Base-by-base conservation (phyloP, 2,888 invertebrate species). In the Corbicula japonica region DNA sequence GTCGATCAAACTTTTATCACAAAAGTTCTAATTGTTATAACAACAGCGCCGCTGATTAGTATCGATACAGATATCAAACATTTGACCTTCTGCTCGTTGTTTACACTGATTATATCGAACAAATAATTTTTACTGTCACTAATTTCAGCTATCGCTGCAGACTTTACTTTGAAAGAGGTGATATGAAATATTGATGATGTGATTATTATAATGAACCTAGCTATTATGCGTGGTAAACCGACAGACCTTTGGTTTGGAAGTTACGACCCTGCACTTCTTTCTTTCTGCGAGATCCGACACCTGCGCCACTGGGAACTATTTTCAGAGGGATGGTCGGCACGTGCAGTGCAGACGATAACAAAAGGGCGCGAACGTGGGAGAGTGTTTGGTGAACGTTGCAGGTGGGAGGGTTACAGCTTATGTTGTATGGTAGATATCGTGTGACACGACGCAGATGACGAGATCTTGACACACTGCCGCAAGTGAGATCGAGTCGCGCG, bases 261-360 rank as follows among this genome's bases (percentile, higher is more conserved):
- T 50, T 61, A 38, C 50, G 41, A 54, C 61, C 70, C 46, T 50
- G 61, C n/a, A 70, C 50, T 61, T 38, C n/a, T 70, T 70, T 61
- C 35, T 52, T 60, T 61, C 41, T 26, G 28, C 54, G 48, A n/a
- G 18, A 30, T 30, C 44, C 50, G 62, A 62, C 71, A 72, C 71
- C 71, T 72, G 71, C 71, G 44, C 62, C 28, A 26, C 52, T 23
- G 62, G 54, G 54, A 32, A 72, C 71, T 62, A 61, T 62, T 62
- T 62, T 52, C 71, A 30, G 30, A 32, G 30, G 63, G 41, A 63
- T 62, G 18, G 62, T 32, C 30, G 18, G 62, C 71, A 72, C 71
- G 71, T 72, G 71, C 61, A 26, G 28, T 34, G 38, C 71, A 72
- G 54, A 63, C 62, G 71, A 38, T 52, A 72, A 61, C 71, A 72